Conservation (phyloP, 2,888 invertebrate species). For the Buathra laborator region DNA sequence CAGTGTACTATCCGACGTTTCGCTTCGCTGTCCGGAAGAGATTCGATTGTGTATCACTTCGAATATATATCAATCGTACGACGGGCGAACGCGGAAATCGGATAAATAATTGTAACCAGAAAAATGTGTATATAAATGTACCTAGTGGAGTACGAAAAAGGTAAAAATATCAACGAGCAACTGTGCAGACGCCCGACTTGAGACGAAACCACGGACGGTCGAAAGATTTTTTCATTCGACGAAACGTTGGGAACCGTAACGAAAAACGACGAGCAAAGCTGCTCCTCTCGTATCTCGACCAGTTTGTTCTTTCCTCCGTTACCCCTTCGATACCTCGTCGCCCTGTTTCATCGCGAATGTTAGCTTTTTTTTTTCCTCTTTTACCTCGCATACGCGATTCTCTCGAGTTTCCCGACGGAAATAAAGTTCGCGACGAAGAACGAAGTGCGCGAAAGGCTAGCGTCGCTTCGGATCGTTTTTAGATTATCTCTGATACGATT, state of each 20-base stretch:
- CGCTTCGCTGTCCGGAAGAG: neutral
- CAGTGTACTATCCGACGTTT: neutral
- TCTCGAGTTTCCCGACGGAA: neutral
- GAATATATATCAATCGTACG: conserved; percentile 1
- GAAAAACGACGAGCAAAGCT: conserved; percentile 64
- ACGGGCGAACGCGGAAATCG: conserved; percentile 35
- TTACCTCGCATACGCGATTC: neutral
- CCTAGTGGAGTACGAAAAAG: conserved; percentile 2
- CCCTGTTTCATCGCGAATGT: neutral
- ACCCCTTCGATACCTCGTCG: neutral
- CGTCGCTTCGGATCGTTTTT: neutral
- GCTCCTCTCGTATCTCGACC: neutral
- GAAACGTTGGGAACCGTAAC: conserved; percentile 48
- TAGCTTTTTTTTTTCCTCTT: neutral
- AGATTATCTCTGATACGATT: neutral
- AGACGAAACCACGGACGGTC: conserved; percentile 24
- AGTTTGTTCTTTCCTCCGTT: conserved; percentile 27
- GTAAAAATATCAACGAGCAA: conserved; percentile 24
- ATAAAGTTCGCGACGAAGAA: neutral
- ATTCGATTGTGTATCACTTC: neutral
- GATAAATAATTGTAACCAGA: conserved; percentile 1
- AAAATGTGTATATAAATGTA: conserved; percentile 13
- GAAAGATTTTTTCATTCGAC: conserved; percentile 1
- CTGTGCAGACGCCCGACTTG: conserved; percentile 55
- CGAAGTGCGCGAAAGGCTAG: neutral